Conservation (phyloP, 1,140 invertebrate species). For the Drosophila ambigua region DNA sequence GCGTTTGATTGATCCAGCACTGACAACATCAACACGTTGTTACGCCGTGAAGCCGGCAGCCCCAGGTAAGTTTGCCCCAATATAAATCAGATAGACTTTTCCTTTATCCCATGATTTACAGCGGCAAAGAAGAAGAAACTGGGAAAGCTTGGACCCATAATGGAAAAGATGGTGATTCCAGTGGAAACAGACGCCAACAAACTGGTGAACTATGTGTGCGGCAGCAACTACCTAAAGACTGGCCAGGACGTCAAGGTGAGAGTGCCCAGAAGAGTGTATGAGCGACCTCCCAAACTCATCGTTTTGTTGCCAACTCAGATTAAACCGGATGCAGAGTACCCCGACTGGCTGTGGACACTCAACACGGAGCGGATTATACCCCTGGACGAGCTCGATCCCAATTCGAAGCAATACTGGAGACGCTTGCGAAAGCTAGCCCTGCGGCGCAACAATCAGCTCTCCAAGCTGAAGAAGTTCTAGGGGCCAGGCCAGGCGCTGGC, state of each 20-base stretch:
- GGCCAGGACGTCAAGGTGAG: slow-evolving; percentile 90
- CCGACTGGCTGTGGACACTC: slow-evolving; percentile 95
- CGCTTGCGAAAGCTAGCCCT: slow-evolving; percentile 87
- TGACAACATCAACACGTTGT: slow-evolving; percentile 36
- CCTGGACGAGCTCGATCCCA: slow-evolving; percentile 91
- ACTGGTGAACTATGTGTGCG: slow-evolving; percentile 92
- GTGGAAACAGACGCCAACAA: slow-evolving; percentile 94
- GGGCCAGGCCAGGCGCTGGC: background rate
- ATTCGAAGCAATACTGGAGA: slow-evolving; percentile 92
- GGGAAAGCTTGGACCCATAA: slow-evolving; percentile 85
- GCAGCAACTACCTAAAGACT: slow-evolving; percentile 91
- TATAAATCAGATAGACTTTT: background rate
- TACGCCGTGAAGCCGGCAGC: slow-evolving; percentile 71
- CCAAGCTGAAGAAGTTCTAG: slow-evolving; percentile 85
- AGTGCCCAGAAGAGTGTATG: background rate
- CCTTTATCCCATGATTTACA: slow-evolving; percentile 1
- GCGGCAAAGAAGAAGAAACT: slow-evolving; percentile 86
- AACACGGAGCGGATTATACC: slow-evolving; percentile 86
- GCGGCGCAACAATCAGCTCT: slow-evolving; percentile 86
- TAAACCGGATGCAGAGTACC: slow-evolving; percentile 94
- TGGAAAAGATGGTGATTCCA: slow-evolving; percentile 90
- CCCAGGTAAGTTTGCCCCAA: slow-evolving; percentile 30
- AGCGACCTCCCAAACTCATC: background rate
- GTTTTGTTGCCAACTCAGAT: slow-evolving; percentile 84
- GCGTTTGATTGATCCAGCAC: slow-evolving; percentile 36